Base-by-base conservation (phyloP, 2,113 vertebrate genomes). In the Pipa parva region DNA sequence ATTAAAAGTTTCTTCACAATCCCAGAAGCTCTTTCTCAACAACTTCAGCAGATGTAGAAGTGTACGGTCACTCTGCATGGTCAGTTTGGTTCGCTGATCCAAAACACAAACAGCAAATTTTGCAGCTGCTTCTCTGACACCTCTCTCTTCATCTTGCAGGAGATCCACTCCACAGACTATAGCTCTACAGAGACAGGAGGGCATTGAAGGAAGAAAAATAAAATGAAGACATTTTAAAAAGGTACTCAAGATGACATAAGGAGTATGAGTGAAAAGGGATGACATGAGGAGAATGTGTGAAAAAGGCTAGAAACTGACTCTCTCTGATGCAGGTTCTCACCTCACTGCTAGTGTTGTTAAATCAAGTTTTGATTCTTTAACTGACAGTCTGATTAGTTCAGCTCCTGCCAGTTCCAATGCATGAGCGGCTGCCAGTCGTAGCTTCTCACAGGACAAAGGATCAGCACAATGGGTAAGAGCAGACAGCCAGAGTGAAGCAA, bases 81-180 rank as follows among this genome's bases (percentile, higher is more conserved):
- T 57, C 0, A 0, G 26, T 1, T 64, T 4, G 3, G 17, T 7
- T 1, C 60, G 2, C 54, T 33, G 4, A 8, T 37, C 72, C 49
- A 0, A 18, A 21, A 73, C 63, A 3, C 27, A 31, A 46, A 90
- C 90, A 68, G 84, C 75, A 0, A 94, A 96, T 55, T 71, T 42
- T 0, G 91, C 82, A 0, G 83, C 84, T 75, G 85, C 83, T 0
- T 75, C 74, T 65, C 92, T 85, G 55, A 94, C 91, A 54, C 81
- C 77, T 17, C 78, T 85, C 61, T 82, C 88, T 77, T 93, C 90
- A 3, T 96, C 93, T 80, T 94, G 92, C 54, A 96, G 88, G 63
- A 96, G 78, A 74, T 78, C 86, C 1, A 76, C 46, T 27, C 74
- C 82, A 71, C 93, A 87, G 77, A 92, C 91, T 94, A 70, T 21